A percentile compares a stretch with the other conserved stretches of the same genome.
Conservation (phyloP, 2,113 vertebrate species). For the Takifugu flavidus region DNA sequence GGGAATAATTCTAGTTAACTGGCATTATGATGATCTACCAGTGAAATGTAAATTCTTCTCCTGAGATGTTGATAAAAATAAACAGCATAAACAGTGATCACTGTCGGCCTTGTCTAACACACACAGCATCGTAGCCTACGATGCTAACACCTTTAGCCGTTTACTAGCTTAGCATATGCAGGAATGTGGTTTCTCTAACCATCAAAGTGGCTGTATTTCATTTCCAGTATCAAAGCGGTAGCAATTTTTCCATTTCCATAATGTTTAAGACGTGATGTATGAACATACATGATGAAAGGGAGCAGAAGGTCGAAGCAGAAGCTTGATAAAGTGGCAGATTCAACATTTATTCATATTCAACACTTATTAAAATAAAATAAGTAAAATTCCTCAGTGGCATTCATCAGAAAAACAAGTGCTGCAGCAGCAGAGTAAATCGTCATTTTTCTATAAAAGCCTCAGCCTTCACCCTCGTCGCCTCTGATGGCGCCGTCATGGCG, state of each 20-base stretch:
- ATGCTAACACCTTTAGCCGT: constrained; percentile 1
- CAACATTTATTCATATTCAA: neutral
- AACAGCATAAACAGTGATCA: constrained; percentile 2
- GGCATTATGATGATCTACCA: neutral
- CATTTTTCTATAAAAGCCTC: constrained; percentile 3
- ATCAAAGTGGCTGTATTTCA: constrained; percentile 12
- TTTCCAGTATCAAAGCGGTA: neutral
- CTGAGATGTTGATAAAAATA: neutral
- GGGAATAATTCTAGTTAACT: neutral
- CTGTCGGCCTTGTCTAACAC: neutral
- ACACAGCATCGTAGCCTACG: constrained; percentile 8
- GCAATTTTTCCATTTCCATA: constrained; percentile 5
- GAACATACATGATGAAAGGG: constrained; percentile 5
- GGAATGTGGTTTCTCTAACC: neutral
- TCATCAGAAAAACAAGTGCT: neutral
- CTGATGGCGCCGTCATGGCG: neutral
- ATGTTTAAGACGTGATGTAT: constrained; percentile 1
- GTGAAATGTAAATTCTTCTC: neutral
- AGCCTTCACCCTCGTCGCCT: constrained; percentile 9
- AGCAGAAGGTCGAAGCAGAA: constrained; percentile 16
- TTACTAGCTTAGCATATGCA: constrained; percentile 1
- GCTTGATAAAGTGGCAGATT: constrained; percentile 20
- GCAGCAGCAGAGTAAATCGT: neutral
- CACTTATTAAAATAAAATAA: neutral
- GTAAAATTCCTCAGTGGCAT: neutral